These are phyloP conservation scores for Takifugu flavidus DNA, from an alignment of 2,113 vertebrate species.

Conservation along the genomic window DNA sequence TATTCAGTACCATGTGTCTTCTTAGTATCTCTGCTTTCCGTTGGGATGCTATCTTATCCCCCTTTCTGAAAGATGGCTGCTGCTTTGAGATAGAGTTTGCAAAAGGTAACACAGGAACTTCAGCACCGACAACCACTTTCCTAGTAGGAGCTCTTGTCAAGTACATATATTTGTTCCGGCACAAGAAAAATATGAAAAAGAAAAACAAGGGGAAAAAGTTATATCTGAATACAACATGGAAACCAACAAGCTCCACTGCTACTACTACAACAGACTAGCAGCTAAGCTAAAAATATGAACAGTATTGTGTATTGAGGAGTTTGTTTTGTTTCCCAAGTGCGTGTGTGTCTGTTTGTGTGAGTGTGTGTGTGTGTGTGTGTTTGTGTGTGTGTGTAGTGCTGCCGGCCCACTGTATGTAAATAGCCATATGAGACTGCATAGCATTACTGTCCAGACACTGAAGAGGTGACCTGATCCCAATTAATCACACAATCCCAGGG, in stretches of 20 bases:
- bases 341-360: slow-evolving; percentile 11
- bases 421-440: slow-evolving; percentile 82
- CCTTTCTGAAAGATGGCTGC: slow-evolving; percentile 73
- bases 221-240: slow-evolving; percentile 74
- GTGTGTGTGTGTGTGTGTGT: slow-evolving; percentile 17
- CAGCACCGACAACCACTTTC: slow-evolving; percentile 80
- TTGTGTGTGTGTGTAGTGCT: slow-evolving; percentile 38
- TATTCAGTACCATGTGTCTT: slow-evolving; percentile 78
- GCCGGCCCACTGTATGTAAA: slow-evolving; percentile 77
- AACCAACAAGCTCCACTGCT: slow-evolving; percentile 71
- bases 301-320: slow-evolving; percentile 55
- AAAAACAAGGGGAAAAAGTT: slow-evolving; percentile 66
- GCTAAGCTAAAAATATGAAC: slow-evolving; percentile 71
- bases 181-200: slow-evolving; percentile 74
- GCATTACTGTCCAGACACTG: slow-evolving; percentile 78
- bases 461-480: slow-evolving; percentile 91
- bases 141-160: slow-evolving; percentile 79
- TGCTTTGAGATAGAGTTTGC: slow-evolving; percentile 80
- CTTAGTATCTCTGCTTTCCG: slow-evolving; percentile 74
- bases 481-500: slow-evolving; percentile 90
- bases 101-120: slow-evolving; percentile 79
- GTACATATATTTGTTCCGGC: slow-evolving; percentile 76
- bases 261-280: slow-evolving; percentile 70
- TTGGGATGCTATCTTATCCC: slow-evolving; percentile 75
- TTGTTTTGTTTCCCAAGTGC: slow-evolving; percentile 26